These are phyloP conservation scores for Spatulosminthurus flaviceps DNA, from an alignment of 2,888 invertebrate species.

Conservation along the genomic window DNA sequence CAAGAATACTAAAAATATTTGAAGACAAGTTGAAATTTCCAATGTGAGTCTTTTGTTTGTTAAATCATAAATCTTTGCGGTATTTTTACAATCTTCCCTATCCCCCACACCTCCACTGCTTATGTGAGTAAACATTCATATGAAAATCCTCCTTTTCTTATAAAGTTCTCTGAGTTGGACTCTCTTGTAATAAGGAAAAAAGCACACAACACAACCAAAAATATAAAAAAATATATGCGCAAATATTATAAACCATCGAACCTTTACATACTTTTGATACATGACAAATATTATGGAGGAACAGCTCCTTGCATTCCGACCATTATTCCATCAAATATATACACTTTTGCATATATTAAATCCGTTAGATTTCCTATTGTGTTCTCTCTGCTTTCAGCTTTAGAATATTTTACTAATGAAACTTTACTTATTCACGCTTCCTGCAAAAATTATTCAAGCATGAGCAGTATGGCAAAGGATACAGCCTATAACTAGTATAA, in stretches of 20 bases:
- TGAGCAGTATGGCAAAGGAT: background rate
- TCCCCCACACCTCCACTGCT: too few relatives aligned
- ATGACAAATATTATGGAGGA: background rate
- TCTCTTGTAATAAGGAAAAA: too few relatives aligned
- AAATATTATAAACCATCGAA: slow-evolving; percentile 5
- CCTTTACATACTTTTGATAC: slow-evolving; percentile 18
- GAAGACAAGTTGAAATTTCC: background rate
- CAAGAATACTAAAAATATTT: background rate
- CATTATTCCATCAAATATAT: background rate
- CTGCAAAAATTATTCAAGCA: slow-evolving; percentile 9
- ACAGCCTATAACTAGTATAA: too few relatives aligned
- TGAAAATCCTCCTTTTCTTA: background rate
- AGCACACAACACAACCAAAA: too few relatives aligned
- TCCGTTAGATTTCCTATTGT: slow-evolving; percentile 1
- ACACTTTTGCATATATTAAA: background rate
- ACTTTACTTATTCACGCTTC: slow-evolving; percentile 9
- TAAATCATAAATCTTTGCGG: slow-evolving; percentile 32
- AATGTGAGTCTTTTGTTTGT: background rate
- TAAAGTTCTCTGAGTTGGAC: background rate
- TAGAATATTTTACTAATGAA: slow-evolving; percentile 1
- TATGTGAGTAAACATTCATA: background rate
- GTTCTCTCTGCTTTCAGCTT: background rate
- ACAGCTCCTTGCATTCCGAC: background rate
- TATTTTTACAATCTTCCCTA: slow-evolving; percentile 24
- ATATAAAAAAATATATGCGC: too few relatives aligned